Percentiles rank a stretch among this genome's conserved stretches.
Conservation (phyloP, 1,140 invertebrate species). For the Nasonia vitripennis region DNA sequence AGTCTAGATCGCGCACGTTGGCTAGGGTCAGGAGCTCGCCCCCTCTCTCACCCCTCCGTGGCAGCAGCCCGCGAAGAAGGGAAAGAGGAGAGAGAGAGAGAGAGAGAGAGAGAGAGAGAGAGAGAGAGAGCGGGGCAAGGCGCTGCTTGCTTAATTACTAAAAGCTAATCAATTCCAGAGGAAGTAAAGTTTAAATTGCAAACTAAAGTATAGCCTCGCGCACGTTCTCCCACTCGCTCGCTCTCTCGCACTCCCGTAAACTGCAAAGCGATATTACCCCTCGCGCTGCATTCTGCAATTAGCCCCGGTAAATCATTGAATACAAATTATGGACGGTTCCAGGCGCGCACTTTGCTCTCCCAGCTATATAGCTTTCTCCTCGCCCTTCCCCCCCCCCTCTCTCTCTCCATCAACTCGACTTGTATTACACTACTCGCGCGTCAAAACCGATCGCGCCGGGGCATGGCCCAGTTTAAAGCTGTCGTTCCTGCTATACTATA, state of each 20-base stretch:
- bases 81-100: slow-evolving; percentile 15
- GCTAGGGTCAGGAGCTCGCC: slow-evolving; percentile 37
- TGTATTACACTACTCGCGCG: slow-evolving; percentile 36
- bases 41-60: too few species aligned
- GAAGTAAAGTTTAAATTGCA: slow-evolving; percentile 77
- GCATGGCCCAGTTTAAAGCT: slow-evolving; percentile 49
- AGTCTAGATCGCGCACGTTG: not conserved
- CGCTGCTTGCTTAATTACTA: slow-evolving; percentile 76
- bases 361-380: not conserved
- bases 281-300: slow-evolving; percentile 74
- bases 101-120: slow-evolving; percentile 12
- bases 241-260: slow-evolving; percentile 68
- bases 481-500: not conserved
- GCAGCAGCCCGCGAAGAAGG: not conserved
- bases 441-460: slow-evolving; percentile 45
- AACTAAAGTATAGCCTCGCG: slow-evolving; percentile 75
- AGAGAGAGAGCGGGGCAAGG: slow-evolving; percentile 11
- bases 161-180: slow-evolving; percentile 76
- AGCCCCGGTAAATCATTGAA: slow-evolving; percentile 76
- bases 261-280: slow-evolving; percentile 55
- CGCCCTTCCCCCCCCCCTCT: not conserved
- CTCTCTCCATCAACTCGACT: not conserved
- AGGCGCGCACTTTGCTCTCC: slow-evolving; percentile 47
- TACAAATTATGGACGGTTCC: slow-evolving; percentile 72
- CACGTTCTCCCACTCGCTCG: slow-evolving; percentile 60